phyloP scores from a whole-genome alignment of 2,113 vertebrate species.

The Pachyramphus minor region DNA sequence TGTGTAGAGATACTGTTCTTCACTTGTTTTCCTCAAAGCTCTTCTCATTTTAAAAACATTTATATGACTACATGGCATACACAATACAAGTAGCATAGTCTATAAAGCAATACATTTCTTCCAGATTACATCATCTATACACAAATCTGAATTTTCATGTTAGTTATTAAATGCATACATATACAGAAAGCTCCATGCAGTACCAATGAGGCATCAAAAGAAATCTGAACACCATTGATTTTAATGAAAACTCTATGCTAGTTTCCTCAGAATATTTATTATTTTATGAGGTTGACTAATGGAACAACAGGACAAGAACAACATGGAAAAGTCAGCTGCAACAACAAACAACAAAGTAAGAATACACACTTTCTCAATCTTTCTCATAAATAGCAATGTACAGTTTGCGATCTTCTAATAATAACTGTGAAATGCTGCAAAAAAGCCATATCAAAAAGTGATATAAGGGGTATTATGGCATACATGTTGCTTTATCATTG shows the following conservation, averaged over 20 bases:
- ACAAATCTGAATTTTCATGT: neutral
- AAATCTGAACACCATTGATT: neutral
- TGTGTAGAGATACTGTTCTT: neutral
- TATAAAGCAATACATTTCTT: neutral
- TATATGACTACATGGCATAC: neutral
- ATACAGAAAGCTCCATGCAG: neutral
- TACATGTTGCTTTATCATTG: slow-evolving; percentile 35
- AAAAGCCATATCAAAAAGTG: neutral
- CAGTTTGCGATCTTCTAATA: slow-evolving; percentile 8
- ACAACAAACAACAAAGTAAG: slow-evolving; percentile 11
- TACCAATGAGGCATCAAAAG: neutral
- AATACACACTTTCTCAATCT: neutral
- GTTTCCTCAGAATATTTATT: neutral
- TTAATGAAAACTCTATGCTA: neutral
- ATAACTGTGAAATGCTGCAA: slow-evolving; percentile 34
- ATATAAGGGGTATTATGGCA: slow-evolving; percentile 23
- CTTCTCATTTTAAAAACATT: neutral
- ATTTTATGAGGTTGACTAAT: slow-evolving; percentile 9
- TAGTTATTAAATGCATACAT: neutral
- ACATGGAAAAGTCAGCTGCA: neutral
- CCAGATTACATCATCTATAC: neutral
- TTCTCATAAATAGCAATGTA: slow-evolving; percentile 20
- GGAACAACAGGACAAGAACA: neutral
- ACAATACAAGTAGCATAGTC: neutral
- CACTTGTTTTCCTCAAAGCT: neutral